A percentile compares a stretch with the other conserved stretches of the same genome.
phyloP scores from a whole-genome alignment of 2,888 invertebrate species.

The Glyphotaelius pellucidus region DNA sequence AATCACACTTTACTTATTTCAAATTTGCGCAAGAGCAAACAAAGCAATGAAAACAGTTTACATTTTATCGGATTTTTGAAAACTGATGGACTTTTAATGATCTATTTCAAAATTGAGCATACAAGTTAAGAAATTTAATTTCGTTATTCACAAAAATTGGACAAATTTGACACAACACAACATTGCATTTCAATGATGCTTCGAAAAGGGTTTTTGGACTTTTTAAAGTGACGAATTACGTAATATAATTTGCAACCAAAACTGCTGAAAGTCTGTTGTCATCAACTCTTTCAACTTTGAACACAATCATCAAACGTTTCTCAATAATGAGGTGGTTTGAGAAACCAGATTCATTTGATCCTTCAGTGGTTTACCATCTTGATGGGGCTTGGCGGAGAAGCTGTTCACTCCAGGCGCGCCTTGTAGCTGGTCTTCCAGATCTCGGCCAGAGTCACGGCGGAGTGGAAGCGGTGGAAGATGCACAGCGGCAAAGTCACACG shows the following conservation, averaged over 20 bases:
- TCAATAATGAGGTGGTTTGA: slow-evolving; percentile 21
- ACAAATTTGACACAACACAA: slow-evolving; percentile 46
- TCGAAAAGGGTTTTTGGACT: slow-evolving; percentile 12
- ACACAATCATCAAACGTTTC: slow-evolving; percentile 38
- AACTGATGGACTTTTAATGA: slow-evolving; percentile 41
- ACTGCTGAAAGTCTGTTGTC: slow-evolving; percentile 5
- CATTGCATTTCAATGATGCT: not conserved
- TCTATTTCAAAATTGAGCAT: slow-evolving; percentile 60
- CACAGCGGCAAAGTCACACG: slow-evolving; percentile 95
- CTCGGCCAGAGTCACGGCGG: slow-evolving; percentile 95
- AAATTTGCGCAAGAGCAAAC: not conserved
- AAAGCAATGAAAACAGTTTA: slow-evolving; percentile 5
- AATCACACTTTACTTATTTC: slow-evolving; percentile 12
- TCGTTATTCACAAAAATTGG: slow-evolving; percentile 45
- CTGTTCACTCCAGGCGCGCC: slow-evolving; percentile 88
- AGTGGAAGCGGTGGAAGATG: slow-evolving; percentile 98
- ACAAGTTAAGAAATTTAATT: slow-evolving; percentile 52
- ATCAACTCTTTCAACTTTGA: slow-evolving; percentile 32
- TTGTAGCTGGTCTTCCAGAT: slow-evolving; percentile 98
- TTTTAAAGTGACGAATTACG: slow-evolving; percentile 3
- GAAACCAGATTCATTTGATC: slow-evolving; percentile 19
- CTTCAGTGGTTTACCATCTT: slow-evolving; percentile 30
- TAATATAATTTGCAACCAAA: slow-evolving; percentile 36
- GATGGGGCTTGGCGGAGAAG: slow-evolving; percentile 1
- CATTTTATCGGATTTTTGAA: not conserved